These are phyloP conservation scores for Diaprepes abbreviatus DNA, from an alignment of 2,888 invertebrate species.

Conservation along the genomic window DNA sequence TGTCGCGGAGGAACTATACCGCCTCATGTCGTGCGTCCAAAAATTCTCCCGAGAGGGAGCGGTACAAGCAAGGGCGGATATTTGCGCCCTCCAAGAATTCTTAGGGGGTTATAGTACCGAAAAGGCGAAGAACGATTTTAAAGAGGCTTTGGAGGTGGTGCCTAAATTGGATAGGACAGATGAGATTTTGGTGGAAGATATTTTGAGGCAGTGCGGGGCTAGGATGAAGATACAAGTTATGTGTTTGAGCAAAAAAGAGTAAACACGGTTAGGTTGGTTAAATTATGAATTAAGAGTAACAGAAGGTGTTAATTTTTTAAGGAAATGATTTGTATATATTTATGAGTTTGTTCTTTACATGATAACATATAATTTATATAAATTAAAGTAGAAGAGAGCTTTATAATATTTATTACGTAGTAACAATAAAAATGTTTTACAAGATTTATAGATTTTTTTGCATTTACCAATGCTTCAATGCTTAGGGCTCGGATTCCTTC, in stretches of 20 bases:
- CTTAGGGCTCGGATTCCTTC: no score
- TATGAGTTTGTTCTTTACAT: no score
- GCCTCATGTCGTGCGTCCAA: constrained; percentile 85
- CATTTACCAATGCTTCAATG: no score
- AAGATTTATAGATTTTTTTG: no score
- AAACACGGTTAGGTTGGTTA: background rate
- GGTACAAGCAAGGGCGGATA: constrained; percentile 85
- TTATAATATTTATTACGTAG: no score
- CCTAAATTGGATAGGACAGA: constrained; percentile 75
- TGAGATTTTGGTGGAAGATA: constrained; percentile 71
- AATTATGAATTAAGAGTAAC: no score
- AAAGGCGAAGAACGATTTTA: constrained; percentile 73
- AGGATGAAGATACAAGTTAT: constrained; percentile 79
- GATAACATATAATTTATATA: no score
- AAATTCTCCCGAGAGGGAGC: constrained; percentile 79
- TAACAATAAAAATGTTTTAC: no score
- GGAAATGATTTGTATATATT: no score
- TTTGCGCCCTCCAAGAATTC: constrained; percentile 77
- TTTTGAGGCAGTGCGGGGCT: constrained; percentile 74
- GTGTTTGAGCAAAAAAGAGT: constrained; percentile 68
- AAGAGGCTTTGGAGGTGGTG: constrained; percentile 85
- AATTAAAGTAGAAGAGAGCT: no score
- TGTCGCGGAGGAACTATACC: constrained; percentile 91
- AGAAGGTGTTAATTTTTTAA: no score
- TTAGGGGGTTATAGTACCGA: constrained; percentile 70